Conservation (phyloP, 1,140 invertebrate species). For the Saccostrea cuccullata region DNA sequence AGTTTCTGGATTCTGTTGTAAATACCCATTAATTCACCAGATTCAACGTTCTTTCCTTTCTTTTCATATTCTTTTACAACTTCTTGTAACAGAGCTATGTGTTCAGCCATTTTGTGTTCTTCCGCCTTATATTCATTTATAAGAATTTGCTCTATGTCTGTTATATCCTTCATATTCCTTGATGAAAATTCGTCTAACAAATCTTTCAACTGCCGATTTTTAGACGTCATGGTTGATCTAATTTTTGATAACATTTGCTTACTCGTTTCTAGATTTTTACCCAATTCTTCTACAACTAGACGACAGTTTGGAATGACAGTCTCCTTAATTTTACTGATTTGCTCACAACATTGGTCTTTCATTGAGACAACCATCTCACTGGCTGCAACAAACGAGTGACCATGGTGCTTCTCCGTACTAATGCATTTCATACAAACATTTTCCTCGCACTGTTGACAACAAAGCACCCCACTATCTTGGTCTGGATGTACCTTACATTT, state of each 20-base stretch:
- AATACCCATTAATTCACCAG: not conserved
- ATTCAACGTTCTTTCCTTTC: not conserved
- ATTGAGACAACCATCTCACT: constrained; percentile 16
- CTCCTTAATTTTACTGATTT: constrained; percentile 3
- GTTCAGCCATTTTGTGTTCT: constrained; percentile 2
- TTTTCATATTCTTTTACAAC: not conserved
- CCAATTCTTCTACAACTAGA: not conserved
- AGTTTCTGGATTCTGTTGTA: constrained; percentile 14
- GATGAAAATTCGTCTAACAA: not conserved
- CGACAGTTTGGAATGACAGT: constrained; percentile 4
- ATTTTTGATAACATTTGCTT: not conserved
- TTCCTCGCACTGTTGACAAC: constrained; percentile 12
- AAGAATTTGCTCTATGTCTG: not conserved
- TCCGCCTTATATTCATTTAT: not conserved
- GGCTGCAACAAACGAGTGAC: not conserved
- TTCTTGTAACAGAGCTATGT: not conserved
- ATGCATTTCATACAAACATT: not conserved
- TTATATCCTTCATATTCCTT: not conserved
- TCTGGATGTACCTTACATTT: not conserved
- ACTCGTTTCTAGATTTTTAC: not conserved
- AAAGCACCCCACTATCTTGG: constrained; percentile 7
- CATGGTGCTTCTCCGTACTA: not conserved
- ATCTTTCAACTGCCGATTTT: not conserved
- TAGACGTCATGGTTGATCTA: not conserved
- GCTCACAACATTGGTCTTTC: not conserved